Base-by-base conservation (phyloP, 35 echinoderm and acorn worm species). In the Ophioderma brevispina region DNA sequence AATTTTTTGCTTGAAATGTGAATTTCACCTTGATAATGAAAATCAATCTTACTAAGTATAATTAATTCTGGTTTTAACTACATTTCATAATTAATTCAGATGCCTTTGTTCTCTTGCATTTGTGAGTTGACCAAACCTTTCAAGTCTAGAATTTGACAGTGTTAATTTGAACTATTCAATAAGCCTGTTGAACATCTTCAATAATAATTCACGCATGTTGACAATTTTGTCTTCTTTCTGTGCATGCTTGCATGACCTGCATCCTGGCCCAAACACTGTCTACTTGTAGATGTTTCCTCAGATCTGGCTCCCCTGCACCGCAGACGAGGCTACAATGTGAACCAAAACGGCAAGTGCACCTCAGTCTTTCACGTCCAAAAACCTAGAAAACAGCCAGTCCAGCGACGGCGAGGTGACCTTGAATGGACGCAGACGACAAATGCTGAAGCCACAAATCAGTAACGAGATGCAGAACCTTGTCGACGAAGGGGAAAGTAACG, bases 341-440 rank as follows among this genome's bases (percentile, higher is more conserved):
- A 8, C 28, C 59, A 25, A 8, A 18, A 30, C 17, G 28, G 28
- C 5, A 70, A 70, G 28, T 70, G n/a, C 59, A 25, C 15, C 59
- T 70, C 59, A 30, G 59, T 70, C 15, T 70, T 70, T 25, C 59
- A 70, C n/a, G 59, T 70, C 10, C 8, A 70, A 30, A 70, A 2
- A 25, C 59, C 10, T 70, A 70, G 2, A 8, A 52, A 21, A 21
- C 46, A 52, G 8, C 46, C 8, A 21, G n/a, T 87, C 85, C 21
- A 46, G 36, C 21, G 85, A 87, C 21, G 85, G 70, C 6, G 85
- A 87, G 36, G 31, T 87, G 31, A 87, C 85, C 6, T 76, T 87
- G 18, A 70, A 70, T 25, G 17, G 59, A 8, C 15, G 59, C 59
- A 70, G 59, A 70, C 59, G 59, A 70, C 59, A 70, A 25, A 18